phyloP scores from a whole-genome alignment of 2,888 invertebrate species.

The Antitype chi region DNA sequence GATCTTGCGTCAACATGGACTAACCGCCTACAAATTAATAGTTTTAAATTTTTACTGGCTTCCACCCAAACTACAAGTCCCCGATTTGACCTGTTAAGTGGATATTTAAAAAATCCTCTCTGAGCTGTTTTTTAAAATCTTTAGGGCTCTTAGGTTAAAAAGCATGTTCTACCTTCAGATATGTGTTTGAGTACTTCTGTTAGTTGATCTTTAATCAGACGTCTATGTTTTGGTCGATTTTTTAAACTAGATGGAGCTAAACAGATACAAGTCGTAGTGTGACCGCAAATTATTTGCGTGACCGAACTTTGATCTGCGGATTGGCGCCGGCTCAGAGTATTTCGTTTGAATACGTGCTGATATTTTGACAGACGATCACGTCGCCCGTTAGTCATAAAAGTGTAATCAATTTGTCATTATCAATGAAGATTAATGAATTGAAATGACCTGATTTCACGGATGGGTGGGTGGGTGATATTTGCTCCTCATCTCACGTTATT shows the following conservation, averaged over 20 bases:
- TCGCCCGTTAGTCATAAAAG: conserved; percentile 35
- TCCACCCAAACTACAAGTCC: neutral
- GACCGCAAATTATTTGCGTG: conserved; percentile 15
- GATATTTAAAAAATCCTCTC: neutral
- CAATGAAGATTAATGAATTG: conserved; percentile 13
- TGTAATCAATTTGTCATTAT: conserved; percentile 39
- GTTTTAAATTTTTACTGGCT: neutral
- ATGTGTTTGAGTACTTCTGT: neutral
- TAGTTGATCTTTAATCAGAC: neutral
- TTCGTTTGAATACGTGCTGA: conserved; percentile 26
- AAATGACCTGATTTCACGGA: conserved; percentile 24
- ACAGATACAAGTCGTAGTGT: neutral
- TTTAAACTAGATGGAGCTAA: neutral
- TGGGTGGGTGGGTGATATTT: neutral
- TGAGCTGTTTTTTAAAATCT: neutral
- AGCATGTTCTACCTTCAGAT: neutral
- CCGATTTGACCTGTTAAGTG: neutral
- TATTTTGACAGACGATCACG: conserved; percentile 30
- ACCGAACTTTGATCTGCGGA: neutral
- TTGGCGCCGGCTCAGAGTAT: conserved; percentile 10
- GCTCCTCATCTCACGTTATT: neutral
- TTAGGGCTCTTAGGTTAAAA: neutral
- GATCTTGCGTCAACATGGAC: neutral
- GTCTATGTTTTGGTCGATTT: neutral
- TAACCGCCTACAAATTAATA: neutral